A percentile compares a stretch with the other conserved stretches of the same genome.
These are phyloP conservation scores for Homarus gammarus DNA, from an alignment of 2,888 invertebrate genomes.

Conservation along the genomic window DNA sequence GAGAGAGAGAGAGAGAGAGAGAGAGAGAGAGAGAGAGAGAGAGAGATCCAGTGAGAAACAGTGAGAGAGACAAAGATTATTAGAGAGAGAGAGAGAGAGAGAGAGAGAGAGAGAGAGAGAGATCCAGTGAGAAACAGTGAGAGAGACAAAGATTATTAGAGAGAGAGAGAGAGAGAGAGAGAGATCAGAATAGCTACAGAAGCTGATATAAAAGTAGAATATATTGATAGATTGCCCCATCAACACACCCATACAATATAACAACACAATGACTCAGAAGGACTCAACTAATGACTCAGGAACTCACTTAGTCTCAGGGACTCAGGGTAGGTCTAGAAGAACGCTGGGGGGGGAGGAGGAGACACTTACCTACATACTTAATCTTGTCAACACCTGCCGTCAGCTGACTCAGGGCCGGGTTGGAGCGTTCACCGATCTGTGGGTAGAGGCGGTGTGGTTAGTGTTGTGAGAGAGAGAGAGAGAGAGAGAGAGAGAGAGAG, in stretches of 20 bases:
- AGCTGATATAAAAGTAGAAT: too few species aligned
- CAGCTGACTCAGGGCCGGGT: conserved; percentile 45
- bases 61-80: not conserved
- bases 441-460: not conserved
- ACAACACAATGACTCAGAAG: too few species aligned
- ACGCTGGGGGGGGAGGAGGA: not conserved
- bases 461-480: not conserved
- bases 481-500: too few species aligned
- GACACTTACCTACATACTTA: conserved; percentile 50
- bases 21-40: conserved; percentile 9
- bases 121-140: too few species aligned
- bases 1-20: not conserved
- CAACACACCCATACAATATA: too few species aligned
- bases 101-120: conserved; percentile 39
- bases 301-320: too few species aligned
- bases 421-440: conserved; percentile 47
- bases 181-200: too few species aligned
- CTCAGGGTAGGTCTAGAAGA: too few species aligned
- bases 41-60: too few species aligned
- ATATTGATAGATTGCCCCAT: too few species aligned
- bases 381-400: conserved; percentile 50
- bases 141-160: not conserved
- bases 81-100: conserved; percentile 22
- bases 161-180: too few species aligned
- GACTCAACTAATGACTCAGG: too few species aligned